Base-by-base conservation (phyloP, 1,140 invertebrate species). In the Scaptodrosophila lebanonensis region DNA sequence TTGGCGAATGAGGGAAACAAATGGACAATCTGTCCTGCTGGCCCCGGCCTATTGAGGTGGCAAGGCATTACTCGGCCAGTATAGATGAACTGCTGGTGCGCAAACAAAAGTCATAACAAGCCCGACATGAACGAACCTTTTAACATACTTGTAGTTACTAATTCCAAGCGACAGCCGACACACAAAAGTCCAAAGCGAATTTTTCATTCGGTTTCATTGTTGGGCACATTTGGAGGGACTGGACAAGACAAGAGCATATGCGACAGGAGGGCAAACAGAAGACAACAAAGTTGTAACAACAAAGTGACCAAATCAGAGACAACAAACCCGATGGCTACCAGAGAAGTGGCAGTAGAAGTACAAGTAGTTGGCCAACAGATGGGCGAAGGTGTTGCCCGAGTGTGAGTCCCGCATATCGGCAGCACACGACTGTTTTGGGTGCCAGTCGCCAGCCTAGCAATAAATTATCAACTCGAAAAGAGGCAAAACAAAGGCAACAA, bases 121-220 rank as follows among this genome's bases (percentile, higher is more conserved):
- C 67, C 53, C 54, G 65, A 73, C 73, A 82, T 82, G 75, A 82
- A 79, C 82, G 75, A 82, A 79, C 73, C 73, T 79, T 79, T 79
- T 79, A 79, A 82, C 73, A 79, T 79, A 79, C 73, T 79, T 79
- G 73, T 79, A 79, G 75, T 69, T 79, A 79, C 73, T 79, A 79
- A 79, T 79, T 79, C 75, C 73, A 66, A 45, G 73, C 79, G 73
- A 79, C 73, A 79, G 66, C 64, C 75, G 66, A 79, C 73, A 82
- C 58, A 68, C 66, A 59, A 75, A 53, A 30, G 29, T 35, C 44
- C 58, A 52, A 52, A 82, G 54, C 68, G 68, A 47, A 79, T 82
- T 82, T 82, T 82, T 82, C 65, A 77, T 76, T 76, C 72, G 70
- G 53, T 60, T 57, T 51, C 51, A 76, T 76, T 70, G 72, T 73